These are phyloP conservation scores for Cromileptes altivelis DNA, from an alignment of 2,113 vertebrate genomes.

Conservation along the genomic window DNA sequence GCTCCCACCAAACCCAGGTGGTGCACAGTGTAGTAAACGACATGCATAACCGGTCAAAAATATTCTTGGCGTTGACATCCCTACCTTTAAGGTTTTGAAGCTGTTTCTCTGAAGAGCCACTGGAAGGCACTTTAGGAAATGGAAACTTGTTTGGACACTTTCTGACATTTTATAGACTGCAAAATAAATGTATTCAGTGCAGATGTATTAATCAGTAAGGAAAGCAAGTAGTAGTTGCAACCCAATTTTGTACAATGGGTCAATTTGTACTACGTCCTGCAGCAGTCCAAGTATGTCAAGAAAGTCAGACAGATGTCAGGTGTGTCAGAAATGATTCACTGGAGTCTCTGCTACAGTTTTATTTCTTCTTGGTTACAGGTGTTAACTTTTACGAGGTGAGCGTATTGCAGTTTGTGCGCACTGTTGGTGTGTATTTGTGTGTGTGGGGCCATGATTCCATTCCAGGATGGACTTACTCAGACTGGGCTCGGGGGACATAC, in stretches of 20 bases:
- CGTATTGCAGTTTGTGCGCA: neutral
- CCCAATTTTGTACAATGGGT: neutral
- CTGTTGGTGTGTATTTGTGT: neutral
- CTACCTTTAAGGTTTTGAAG: too few species aligned
- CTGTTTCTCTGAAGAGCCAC: neutral
- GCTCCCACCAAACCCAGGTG: too few species aligned
- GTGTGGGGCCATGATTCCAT: conserved; percentile 46
- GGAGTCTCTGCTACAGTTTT: conserved; percentile 8
- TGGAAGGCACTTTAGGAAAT: too few species aligned
- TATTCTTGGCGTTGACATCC: too few species aligned
- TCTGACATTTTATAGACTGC: neutral
- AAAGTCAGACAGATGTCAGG: neutral
- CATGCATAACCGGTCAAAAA: too few species aligned
- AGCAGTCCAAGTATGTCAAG: neutral
- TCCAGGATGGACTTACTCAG: conserved; percentile 48
- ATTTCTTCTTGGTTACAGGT: conserved; percentile 51
- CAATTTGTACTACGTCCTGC: neutral
- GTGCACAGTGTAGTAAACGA: too few species aligned
- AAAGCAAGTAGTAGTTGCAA: neutral
- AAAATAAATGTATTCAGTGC: neutral
- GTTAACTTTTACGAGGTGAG: conserved; percentile 47
- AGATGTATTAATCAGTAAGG: neutral
- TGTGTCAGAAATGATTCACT: conserved; percentile 23
- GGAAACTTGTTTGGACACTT: neutral
- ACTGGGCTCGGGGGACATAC: conserved; percentile 38